phyloP scores from a whole-genome alignment of 1,140 invertebrate species.

The Diabrotica virgifera region DNA sequence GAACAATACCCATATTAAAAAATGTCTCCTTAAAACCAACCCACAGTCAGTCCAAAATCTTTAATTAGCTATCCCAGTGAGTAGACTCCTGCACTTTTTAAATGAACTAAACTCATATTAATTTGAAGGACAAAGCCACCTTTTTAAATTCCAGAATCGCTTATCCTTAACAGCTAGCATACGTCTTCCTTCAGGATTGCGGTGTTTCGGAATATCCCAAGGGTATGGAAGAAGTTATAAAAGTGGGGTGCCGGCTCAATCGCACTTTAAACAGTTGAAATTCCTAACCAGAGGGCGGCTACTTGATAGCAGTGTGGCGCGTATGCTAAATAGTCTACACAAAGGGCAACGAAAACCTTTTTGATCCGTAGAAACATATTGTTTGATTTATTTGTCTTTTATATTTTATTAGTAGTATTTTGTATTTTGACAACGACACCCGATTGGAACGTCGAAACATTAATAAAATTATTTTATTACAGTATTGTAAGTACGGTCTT shows the following conservation, averaged over 20 bases:
- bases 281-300: constrained; percentile 6
- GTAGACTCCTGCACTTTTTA: too few species aligned
- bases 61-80: too few species aligned
- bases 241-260: constrained; percentile 16
- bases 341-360: neutral
- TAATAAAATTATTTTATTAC: too few species aligned
- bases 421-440: too few species aligned
- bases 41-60: too few species aligned
- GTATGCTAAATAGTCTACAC: too few species aligned
- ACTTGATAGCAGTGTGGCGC: too few species aligned
- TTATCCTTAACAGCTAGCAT: constrained; percentile 15
- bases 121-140: neutral
- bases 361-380: neutral
- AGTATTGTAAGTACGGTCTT: too few species aligned
- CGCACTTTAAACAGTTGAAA: constrained; percentile 21
- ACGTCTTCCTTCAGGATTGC: constrained; percentile 12
- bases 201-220: constrained; percentile 16
- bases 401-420: too few species aligned
- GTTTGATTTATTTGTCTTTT: neutral
- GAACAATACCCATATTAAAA: too few species aligned
- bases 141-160: constrained; percentile 11
- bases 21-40: too few species aligned
- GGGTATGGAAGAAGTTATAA: constrained; percentile 20
- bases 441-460: too few species aligned
- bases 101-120: neutral